phyloP scores from a whole-genome alignment of 2,888 invertebrate species.

The Chrysina gloriosa region DNA sequence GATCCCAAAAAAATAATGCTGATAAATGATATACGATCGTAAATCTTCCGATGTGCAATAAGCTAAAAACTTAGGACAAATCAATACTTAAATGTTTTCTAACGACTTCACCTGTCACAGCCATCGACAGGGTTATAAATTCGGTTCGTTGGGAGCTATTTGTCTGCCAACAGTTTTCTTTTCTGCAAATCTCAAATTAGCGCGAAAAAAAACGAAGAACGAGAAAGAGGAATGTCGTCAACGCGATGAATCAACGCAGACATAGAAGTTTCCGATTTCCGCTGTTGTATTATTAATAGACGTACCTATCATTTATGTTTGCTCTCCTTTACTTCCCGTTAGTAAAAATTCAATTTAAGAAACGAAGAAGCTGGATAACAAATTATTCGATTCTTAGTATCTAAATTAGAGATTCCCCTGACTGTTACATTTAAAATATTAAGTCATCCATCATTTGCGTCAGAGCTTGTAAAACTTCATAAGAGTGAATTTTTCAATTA shows the following conservation, averaged over 20 bases:
- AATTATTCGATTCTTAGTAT: constrained; percentile 6
- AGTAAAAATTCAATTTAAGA: constrained; percentile 17
- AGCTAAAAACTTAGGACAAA: constrained; percentile 28
- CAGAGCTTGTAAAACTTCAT: neutral
- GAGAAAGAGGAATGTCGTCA: constrained; percentile 5
- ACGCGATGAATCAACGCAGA: constrained; percentile 19
- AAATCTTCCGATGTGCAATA: constrained; percentile 26
- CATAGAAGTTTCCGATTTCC: constrained; percentile 3
- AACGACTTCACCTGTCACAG: constrained; percentile 49
- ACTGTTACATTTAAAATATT: neutral
- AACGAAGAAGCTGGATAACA: neutral
- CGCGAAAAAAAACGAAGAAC: neutral
- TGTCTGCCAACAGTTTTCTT: constrained; percentile 42
- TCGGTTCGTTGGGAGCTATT: constrained; percentile 42
- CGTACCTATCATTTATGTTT: neutral
- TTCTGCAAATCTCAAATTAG: constrained; percentile 35
- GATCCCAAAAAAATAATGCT: neutral
- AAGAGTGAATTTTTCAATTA: neutral
- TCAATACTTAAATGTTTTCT: constrained; percentile 42
- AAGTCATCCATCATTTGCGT: neutral
- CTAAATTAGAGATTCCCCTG: neutral
- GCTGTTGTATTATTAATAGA: constrained; percentile 27
- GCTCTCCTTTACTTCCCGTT: neutral
- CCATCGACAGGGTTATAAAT: constrained; percentile 47
- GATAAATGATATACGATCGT: constrained; percentile 24